Conservation (phyloP, 1,140 invertebrate species). For the Wasmannia auropunctata region DNA sequence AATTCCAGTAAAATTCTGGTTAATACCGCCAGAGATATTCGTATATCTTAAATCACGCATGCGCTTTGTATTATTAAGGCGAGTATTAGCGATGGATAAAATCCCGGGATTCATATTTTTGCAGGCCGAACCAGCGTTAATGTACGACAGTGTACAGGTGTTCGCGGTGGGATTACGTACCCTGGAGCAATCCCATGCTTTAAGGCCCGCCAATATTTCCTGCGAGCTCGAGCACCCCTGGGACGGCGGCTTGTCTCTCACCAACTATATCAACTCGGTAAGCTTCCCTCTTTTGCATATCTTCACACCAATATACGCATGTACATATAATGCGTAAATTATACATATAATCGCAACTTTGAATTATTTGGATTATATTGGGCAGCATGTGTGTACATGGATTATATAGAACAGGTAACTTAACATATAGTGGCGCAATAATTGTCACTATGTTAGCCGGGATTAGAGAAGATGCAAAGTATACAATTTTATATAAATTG, state of each 20-base stretch:
- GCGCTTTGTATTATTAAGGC: neutral
- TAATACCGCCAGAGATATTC: neutral
- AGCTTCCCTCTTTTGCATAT: slow-evolving; percentile 76
- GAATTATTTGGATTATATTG: neutral
- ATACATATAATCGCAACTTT: neutral
- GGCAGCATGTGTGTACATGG: neutral
- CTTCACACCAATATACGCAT: no score
- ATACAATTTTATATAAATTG: neutral
- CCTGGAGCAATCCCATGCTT: slow-evolving; percentile 88
- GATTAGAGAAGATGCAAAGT: neutral
- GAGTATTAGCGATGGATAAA: neutral
- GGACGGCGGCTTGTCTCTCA: slow-evolving; percentile 92
- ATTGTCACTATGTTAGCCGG: neutral
- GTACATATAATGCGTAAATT: neutral
- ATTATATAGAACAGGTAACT: neutral
- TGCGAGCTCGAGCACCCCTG: slow-evolving; percentile 91
- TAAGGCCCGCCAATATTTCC: slow-evolving; percentile 89
- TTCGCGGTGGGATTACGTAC: slow-evolving; percentile 90
- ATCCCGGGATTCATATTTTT: slow-evolving; percentile 59
- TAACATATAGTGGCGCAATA: neutral
- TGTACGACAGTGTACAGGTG: slow-evolving; percentile 92
- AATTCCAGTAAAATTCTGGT: neutral
- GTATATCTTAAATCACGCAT: neutral
- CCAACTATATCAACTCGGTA: slow-evolving; percentile 93
- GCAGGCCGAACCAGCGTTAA: slow-evolving; percentile 92